Base-by-base conservation (phyloP, 2,113 vertebrate species). In the Phyllostomus discolor region DNA sequence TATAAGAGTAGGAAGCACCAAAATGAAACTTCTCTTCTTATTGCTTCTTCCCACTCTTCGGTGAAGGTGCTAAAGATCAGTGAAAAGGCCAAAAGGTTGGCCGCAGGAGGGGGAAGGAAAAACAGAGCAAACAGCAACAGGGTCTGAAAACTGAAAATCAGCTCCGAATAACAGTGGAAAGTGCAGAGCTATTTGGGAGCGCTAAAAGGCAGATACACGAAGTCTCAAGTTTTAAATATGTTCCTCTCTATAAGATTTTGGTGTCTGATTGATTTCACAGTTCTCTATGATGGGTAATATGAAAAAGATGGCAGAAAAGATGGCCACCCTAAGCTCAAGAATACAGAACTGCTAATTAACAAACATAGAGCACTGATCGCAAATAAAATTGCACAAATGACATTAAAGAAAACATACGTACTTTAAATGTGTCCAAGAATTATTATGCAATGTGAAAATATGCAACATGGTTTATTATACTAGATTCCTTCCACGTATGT, bases 41-140 rank as follows among this genome's bases (percentile, higher is more conserved):
- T 10, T 91, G 43, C 33, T 90, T 93, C 88, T 89, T 94, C 82
- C 38, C 67, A 73, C 28, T 88, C 86, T 91, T 94, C 57, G 52
- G 43, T 50, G 82, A 94, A 87, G 75, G 86, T 85, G 88, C 24
- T 12, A 80, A 87, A 50, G 80, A 89, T 64, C 22, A 59, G 38
- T 81, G 52, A 69, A 91, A 87, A 94, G 35, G 67, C 69, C 76
- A 95, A 96, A 96, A 90, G 81, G 87, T 24, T 14, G 52, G 81
- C 81, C 85, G 81, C 72, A 62, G 93, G 67, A 64, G 31, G 46
- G 28, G 38, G 54, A 75, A 75, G 64, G 38, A 70, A 69, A 95
- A 75, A 50, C 48, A 90, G 46, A 90, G 54, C 76, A 31, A 91
- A 54, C 7, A 85, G 46, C 52, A 38, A 67, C 2, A n/a, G n/a